Evolutionary conservation across 2,113 vertebrate genomes (phyloP).

Genomic region (Hippopotamus amphibius): DNA sequence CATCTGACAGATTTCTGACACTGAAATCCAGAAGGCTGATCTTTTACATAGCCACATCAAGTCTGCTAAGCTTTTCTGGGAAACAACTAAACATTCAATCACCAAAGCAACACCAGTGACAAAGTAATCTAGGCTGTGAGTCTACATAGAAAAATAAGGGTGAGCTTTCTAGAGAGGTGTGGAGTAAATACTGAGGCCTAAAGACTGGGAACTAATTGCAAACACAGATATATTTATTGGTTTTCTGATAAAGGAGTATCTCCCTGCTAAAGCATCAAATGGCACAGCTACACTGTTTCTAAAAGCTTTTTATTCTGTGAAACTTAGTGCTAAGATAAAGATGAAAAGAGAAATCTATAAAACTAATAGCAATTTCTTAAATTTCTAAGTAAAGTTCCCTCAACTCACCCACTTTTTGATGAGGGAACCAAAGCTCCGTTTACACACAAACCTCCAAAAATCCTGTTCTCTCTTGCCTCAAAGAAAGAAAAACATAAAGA

Average conservation of each 20-base stretch:
- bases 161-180: background rate
- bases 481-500: slow-evolving; percentile 64
- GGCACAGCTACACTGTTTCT: background rate
- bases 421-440: slow-evolving; percentile 48
- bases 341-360: slow-evolving; percentile 55
- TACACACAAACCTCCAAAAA: slow-evolving; percentile 62
- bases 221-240: background rate
- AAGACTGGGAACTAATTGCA: background rate
- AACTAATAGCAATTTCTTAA: slow-evolving; percentile 58
- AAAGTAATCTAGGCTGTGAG: background rate
- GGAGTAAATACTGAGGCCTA: background rate
- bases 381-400: slow-evolving; percentile 60
- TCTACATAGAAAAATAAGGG: background rate
- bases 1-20: slow-evolving; percentile 43
- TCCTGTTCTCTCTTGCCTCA: slow-evolving; percentile 76
- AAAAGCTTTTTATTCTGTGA: slow-evolving; percentile 43
- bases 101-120: slow-evolving; percentile 1
- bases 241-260: background rate
- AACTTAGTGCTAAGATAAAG: background rate
- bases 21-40: slow-evolving; percentile 13
- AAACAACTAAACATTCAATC: slow-evolving; percentile 45
- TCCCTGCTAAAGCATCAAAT: background rate
- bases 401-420: slow-evolving; percentile 76
- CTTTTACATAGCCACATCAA: slow-evolving; percentile 44
- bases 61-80: slow-evolving; percentile 1